Evolutionary conservation across 2,888 invertebrate genomes (phyloP).

Genomic region (Heteromurus nitidus): DNA sequence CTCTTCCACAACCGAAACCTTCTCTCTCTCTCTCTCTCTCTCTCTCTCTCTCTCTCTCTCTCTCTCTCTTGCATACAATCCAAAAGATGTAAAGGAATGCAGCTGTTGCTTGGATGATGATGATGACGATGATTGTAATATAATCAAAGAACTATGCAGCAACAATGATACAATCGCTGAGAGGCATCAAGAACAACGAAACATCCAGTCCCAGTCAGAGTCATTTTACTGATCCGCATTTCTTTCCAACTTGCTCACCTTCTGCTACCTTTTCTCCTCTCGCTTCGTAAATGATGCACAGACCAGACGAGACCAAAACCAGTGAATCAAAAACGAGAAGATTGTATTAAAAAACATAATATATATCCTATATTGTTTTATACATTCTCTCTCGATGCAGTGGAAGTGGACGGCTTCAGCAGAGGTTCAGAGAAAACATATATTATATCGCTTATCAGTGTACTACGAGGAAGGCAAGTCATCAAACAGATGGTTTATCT

Average conservation of each 20-base stretch:
- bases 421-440: background rate
- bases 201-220: too few relatives aligned
- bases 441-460: background rate
- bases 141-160: too few relatives aligned
- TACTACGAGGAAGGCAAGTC: background rate
- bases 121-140: background rate
- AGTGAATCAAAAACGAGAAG: background rate
- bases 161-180: too few relatives aligned
- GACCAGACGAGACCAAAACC: too few relatives aligned
- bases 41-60: too few relatives aligned
- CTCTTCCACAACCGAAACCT: too few relatives aligned
- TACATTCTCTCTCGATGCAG: background rate
- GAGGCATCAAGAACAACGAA: too few relatives aligned
- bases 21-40: too few relatives aligned
- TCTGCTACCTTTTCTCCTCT: background rate
- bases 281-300: background rate
- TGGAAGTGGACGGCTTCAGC: background rate
- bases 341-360: too few relatives aligned
- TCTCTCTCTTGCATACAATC: background rate
- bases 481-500: constrained; percentile 20
- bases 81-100: background rate
- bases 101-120: background rate
- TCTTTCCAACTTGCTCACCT: constrained; percentile 8
- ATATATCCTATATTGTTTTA: background rate
- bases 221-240: constrained; percentile 2